These are phyloP conservation scores for Jacana jacana DNA, from an alignment of 2,113 vertebrate genomes.

Conservation along the genomic window DNA sequence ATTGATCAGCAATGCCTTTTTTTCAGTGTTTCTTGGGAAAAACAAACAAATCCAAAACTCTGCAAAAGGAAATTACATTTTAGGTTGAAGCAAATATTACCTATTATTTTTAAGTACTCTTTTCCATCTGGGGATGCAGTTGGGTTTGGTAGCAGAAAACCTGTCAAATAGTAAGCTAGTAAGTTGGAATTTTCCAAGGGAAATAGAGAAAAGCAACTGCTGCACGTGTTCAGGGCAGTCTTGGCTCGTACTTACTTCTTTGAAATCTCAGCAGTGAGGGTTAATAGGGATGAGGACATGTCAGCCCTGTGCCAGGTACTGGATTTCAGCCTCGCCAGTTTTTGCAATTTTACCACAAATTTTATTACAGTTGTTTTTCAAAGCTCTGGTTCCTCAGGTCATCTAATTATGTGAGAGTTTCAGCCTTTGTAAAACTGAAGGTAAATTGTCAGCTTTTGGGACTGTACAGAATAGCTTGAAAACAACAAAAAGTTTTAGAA, in stretches of 20 bases:
- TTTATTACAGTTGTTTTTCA: neutral
- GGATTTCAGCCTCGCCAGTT: neutral
- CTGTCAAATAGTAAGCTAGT: neutral
- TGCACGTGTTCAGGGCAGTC: neutral
- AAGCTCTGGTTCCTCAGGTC: neutral
- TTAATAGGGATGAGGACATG: neutral
- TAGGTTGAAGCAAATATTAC: neutral
- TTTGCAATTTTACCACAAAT: neutral
- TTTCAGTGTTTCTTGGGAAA: neutral
- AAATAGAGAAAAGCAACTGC: neutral
- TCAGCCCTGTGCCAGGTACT: neutral
- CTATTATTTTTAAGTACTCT: neutral
- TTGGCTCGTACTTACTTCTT: neutral
- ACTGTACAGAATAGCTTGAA: neutral
- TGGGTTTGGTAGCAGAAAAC: neutral
- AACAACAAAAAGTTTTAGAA: slow-evolving; percentile 1
- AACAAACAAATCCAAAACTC: neutral
- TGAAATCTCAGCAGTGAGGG: neutral
- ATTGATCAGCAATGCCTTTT: neutral
- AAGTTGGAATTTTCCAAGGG: neutral
- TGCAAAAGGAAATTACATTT: neutral
- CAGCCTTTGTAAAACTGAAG: neutral
- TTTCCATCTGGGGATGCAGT: neutral
- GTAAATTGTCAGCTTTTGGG: slow-evolving; percentile 12
- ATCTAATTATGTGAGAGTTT: neutral